Conservation (phyloP, 2,113 vertebrate genomes). For the Pteruthius melanotis region DNA sequence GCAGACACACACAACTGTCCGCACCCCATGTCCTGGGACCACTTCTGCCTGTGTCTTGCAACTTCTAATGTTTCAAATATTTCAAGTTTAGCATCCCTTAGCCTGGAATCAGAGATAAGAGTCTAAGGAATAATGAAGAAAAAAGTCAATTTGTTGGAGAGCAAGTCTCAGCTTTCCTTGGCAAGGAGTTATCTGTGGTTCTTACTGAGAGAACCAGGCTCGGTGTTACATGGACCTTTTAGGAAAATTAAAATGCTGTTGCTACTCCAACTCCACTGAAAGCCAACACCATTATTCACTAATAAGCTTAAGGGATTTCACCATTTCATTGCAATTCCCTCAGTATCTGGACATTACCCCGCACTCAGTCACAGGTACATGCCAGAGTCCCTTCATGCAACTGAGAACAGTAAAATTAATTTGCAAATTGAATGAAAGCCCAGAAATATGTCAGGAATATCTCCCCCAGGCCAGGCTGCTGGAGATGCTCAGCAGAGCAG, state of each 20-base stretch:
- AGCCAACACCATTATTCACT: not conserved
- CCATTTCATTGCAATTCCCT: not conserved
- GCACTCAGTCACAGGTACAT: not conserved
- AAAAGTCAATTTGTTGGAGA: not conserved
- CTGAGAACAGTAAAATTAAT: not conserved
- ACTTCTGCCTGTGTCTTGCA: not conserved
- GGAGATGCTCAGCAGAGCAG: not conserved
- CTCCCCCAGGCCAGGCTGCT: not conserved
- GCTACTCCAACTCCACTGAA: not conserved
- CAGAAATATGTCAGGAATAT: not conserved
- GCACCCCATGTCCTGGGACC: not conserved
- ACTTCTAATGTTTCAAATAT: not conserved
- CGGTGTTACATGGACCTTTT: not conserved
- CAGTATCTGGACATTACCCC: not conserved
- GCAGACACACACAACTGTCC: not conserved
- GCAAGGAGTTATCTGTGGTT: not conserved
- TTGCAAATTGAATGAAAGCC: constrained; percentile 21
- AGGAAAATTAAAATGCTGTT: constrained; percentile 15
- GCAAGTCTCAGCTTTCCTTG: constrained; percentile 10
- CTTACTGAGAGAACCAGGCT: not conserved
- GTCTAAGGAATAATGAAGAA: not conserved
- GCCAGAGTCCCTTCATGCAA: not conserved
- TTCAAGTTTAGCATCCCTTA: not conserved
- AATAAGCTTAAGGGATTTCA: constrained; percentile 45
- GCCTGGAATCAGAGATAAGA: not conserved